Percentiles rank a stretch among this genome's conserved stretches.
phyloP scores from a whole-genome alignment of 53 echinoderm and acorn worm genomes.

The Apostichopus leukothele region DNA sequence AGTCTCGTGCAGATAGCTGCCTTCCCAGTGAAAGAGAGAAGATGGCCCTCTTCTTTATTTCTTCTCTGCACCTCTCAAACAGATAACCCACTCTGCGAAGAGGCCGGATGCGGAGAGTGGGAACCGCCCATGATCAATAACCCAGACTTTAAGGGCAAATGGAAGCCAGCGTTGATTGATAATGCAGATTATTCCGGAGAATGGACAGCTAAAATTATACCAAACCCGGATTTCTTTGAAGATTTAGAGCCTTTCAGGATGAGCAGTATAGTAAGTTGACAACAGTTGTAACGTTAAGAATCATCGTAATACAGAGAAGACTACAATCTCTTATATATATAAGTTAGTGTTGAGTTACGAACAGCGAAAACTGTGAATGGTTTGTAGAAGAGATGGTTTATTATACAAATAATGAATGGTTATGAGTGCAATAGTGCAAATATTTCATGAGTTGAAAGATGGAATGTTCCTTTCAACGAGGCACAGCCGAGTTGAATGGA shows the following conservation, averaged over 20 bases:
- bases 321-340: too few relatives aligned
- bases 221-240: conserved; percentile 95
- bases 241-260: conserved; percentile 92
- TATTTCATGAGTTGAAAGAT: too few relatives aligned
- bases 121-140: conserved; percentile 74
- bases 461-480: too few relatives aligned
- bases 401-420: too few relatives aligned
- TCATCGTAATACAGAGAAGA: too few relatives aligned
- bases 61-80: not conserved
- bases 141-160: conserved; percentile 95
- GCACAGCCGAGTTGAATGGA: too few relatives aligned
- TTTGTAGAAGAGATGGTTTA: too few relatives aligned
- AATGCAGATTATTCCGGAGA: conserved; percentile 88
- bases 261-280: conserved; percentile 82
- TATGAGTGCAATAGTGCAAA: too few relatives aligned
- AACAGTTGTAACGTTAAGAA: too few relatives aligned
- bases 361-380: too few relatives aligned
- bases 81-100: conserved; percentile 91
- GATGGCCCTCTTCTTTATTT: not conserved
- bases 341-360: too few relatives aligned
- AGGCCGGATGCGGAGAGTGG: conserved; percentile 95
- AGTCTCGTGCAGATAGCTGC: too few relatives aligned
- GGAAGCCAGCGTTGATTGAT: conserved; percentile 86
- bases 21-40: not conserved
- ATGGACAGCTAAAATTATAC: conserved; percentile 78